These are phyloP conservation scores for Pygoscelis antarcticus DNA, from an alignment of 2,113 vertebrate genomes.

Conservation along the genomic window DNA sequence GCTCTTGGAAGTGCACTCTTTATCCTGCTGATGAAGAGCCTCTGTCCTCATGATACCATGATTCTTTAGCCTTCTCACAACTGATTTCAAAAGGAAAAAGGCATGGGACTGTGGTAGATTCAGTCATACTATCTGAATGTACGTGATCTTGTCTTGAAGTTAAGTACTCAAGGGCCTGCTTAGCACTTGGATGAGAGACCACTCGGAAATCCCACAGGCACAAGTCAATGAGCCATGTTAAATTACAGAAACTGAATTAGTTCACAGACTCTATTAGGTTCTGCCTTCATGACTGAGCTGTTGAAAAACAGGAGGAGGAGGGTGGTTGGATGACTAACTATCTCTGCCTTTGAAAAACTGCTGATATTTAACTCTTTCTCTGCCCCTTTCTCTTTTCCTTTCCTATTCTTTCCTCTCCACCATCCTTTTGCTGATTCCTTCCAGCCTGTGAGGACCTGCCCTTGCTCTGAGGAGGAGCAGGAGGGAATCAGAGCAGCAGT, in stretches of 20 bases:
- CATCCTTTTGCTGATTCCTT: neutral
- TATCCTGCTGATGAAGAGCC: neutral
- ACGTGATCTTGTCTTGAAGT: neutral
- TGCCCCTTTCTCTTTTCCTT: neutral
- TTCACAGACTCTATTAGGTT: constrained; percentile 10
- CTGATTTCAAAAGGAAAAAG: neutral
- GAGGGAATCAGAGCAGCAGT: neutral
- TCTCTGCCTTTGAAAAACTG: neutral
- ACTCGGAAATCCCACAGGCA: neutral
- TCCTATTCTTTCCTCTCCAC: neutral
- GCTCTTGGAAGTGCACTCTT: neutral
- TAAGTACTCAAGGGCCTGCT: neutral
- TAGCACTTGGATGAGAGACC: neutral
- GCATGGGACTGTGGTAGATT: neutral
- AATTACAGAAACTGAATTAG: constrained; percentile 47
- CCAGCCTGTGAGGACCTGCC: neutral
- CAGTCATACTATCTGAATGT: neutral
- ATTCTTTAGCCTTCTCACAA: neutral
- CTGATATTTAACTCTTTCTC: neutral
- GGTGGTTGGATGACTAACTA: neutral
- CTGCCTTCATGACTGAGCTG: neutral
- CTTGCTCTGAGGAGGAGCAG: neutral
- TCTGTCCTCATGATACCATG: neutral
- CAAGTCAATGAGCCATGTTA: constrained; percentile 1
- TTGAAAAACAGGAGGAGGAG: neutral